Base-by-base conservation (phyloP, 2,797 vertebrate species). In the Hydrocynus forskahlii region DNA sequence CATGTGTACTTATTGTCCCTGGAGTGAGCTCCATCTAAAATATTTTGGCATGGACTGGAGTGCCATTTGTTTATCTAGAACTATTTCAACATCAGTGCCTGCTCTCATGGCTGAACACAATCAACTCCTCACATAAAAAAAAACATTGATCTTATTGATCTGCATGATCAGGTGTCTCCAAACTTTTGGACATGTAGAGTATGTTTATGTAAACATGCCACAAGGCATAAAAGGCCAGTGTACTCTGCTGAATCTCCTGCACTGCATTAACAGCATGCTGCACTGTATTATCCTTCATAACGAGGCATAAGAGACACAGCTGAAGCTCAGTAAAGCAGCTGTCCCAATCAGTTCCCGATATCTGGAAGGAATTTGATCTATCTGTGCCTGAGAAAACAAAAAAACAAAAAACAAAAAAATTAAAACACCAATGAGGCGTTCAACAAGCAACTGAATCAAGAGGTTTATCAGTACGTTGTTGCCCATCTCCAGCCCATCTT, bases 311-410 rank as follows among this genome's bases (percentile, higher is more conserved):
- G 66, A 25, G 23, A 54, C 29, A 48, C 60, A 23, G 68, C 40
- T 40, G 52, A 48, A 60, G 14, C 29, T 40, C 43, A 62, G 38
- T 68, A 59, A 35, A 68, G 75, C 67, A 52, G 52, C 25, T 52
- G 54, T 50, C 21, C 2, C 1, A 48, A 48, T 48, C 45, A 48
- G 38, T 80, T 74, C 60, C 62, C 60, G 52, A 70, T 19, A 69
- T 75, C 79, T 62, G 80, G 55, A 69, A 48, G 66, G 7, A 70
- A 62, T 40, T 48, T 35, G 6, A 66, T 67, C 62, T 40, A 17
- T 48, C 21, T 60, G 54, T 38, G 17, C 19, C 52, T 17, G 40
- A 13, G n/a, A 19, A 35, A 19, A 17, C 2, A 7, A 16, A 2
- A 7, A 16, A 2, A 66, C 29, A 35, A 35, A n/a, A 16, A 67